Base-by-base conservation (phyloP, 2,888 invertebrate species). In the Erynnis tages region DNA sequence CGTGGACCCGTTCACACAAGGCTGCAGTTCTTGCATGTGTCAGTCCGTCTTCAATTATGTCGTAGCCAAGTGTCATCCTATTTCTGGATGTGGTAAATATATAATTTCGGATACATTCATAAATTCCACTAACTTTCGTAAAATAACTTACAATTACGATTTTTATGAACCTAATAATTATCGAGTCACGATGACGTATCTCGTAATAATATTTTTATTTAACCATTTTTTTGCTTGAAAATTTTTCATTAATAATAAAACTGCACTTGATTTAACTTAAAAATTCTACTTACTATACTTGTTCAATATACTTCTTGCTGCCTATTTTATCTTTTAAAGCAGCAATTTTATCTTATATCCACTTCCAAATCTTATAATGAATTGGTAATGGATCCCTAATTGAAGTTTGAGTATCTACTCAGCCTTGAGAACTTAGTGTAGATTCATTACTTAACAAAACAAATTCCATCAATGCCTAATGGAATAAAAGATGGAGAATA, bases 21-120 rank as follows among this genome's bases (percentile, higher is more conserved):
- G 54, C n/a, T 69, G 67, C 52, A 56, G 55, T 40, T 38, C 60
- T 38, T 71, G 69, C 52, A 48, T 46, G 3, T 71, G 70, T 50
- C 55, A 61, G 29, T 45, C 56, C 5, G 57, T 68, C 11, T 71
- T 57, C 63, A 60, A 57, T 55, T 66, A 59, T 48, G 66, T 71
- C 16, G 45, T 67, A 11, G 63, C 67, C 6, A 63, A 58, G 23
- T 71, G 71, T 45, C 55, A 50, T 6, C 58, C 55, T 1, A 46
- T 48, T 23, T 55, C 60, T 4, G 56, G 58, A 29, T 69, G 66
- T 52, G 59, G 65, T 53, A 58, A 60, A 5, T 34, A 46, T 27
- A 21, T 21, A 4, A 3, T 4, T 21, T 4, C 3, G 5, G 5
- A 21, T 21, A 21, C 3, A 5, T 5, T 21, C 21, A 21, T 4